Conservation (phyloP, 1,140 invertebrate genomes). For the Patella vulgata region DNA sequence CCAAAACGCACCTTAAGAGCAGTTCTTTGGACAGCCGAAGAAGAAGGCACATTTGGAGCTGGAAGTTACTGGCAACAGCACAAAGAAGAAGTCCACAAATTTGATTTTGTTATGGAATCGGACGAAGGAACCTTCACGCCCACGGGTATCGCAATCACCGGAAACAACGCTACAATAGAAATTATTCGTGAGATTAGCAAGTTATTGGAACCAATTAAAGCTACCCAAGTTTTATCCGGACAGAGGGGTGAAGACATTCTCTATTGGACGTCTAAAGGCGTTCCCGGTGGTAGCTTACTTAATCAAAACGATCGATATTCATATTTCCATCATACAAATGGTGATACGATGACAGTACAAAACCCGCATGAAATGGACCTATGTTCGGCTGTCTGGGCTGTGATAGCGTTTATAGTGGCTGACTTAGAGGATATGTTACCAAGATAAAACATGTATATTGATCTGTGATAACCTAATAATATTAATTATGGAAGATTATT, state of each 20-base stretch:
- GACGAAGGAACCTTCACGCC: conserved; percentile 84
- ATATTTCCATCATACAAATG: conserved; percentile 81
- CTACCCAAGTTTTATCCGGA: conserved; percentile 64
- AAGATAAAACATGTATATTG: no score
- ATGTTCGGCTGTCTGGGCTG: conserved; percentile 79
- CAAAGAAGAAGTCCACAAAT: conserved; percentile 17
- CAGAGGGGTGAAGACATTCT: conserved; percentile 73
- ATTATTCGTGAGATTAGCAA: conserved; percentile 26
- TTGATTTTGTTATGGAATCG: conserved; percentile 78
- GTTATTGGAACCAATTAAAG: conserved; percentile 66
- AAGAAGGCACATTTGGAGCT: conserved; percentile 56
- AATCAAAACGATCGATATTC: conserved; percentile 80
- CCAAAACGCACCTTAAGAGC: conserved; percentile 78
- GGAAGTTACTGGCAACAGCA: conserved; percentile 26
- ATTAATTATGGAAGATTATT: no score
- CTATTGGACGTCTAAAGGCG: conserved; percentile 72
- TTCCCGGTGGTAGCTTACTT: conserved; percentile 76
- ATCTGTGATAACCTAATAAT: no score
- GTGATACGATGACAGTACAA: conserved; percentile 80
- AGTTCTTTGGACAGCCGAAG: conserved; percentile 87
- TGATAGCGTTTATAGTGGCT: conserved; percentile 77
- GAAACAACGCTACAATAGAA: conserved; percentile 26
- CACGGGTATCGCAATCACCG: conserved; percentile 35
- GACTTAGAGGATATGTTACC: conserved; percentile 77
- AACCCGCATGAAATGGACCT: conserved; percentile 75